A percentile compares a stretch with the other conserved stretches of the same genome.
Evolutionary conservation across 2,113 vertebrate genomes (phyloP).

Genomic region (Pluvialis apricaria): DNA sequence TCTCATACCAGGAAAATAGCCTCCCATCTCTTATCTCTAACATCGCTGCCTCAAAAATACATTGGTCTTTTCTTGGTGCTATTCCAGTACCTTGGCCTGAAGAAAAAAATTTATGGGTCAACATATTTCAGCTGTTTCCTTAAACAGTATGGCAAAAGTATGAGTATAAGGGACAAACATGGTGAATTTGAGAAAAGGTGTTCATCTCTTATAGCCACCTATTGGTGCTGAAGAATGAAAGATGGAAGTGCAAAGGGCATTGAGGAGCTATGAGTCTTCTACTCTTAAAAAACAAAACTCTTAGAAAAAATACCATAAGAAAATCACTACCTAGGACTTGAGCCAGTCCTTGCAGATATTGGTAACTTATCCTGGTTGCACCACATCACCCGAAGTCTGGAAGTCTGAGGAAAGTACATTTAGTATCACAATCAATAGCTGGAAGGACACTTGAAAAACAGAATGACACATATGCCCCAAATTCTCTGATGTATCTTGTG

Average conservation of each 20-base stretch:
- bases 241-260: neutral
- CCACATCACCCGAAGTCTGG: neutral
- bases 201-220: neutral
- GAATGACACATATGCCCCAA: neutral
- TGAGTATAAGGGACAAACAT: neutral
- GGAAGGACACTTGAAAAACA: constrained; percentile 49
- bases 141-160: neutral
- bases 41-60: neutral
- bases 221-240: neutral
- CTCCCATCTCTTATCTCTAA: neutral
- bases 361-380: neutral
- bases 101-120: neutral
- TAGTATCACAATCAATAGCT: constrained; percentile 30
- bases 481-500: neutral
- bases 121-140: neutral
- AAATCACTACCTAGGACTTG: neutral
- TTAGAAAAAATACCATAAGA: neutral
- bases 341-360: neutral
- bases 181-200: neutral
- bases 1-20: neutral
- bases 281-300: neutral
- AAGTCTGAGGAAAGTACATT: constrained; percentile 19
- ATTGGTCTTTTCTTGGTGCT: neutral
- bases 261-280: neutral
- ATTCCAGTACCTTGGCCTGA: neutral